These are phyloP conservation scores for Gonioctena quinquepunctata DNA, from an alignment of 1,140 invertebrate species.

Conservation along the genomic window DNA sequence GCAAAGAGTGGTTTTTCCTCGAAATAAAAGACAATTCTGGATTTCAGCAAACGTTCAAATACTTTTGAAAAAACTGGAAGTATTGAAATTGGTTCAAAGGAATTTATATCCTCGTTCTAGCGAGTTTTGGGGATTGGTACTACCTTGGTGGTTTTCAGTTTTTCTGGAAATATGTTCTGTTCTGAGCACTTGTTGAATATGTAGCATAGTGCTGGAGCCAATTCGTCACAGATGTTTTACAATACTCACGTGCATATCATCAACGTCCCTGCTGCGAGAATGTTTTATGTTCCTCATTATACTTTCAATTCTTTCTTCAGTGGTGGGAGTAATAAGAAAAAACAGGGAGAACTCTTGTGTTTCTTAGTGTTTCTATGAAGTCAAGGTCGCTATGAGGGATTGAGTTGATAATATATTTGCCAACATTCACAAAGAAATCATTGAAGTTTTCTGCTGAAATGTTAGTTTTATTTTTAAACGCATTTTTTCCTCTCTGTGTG, in stretches of 20 bases:
- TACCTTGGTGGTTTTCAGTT: background rate
- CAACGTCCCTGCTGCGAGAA: background rate
- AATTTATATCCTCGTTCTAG: background rate
- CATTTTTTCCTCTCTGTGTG: constrained; percentile 7
- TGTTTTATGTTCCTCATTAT: background rate
- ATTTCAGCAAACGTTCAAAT: background rate
- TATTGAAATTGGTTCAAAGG: background rate
- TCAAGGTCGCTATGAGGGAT: background rate
- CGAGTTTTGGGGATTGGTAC: background rate
- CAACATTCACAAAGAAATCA: background rate
- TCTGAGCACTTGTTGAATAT: background rate
- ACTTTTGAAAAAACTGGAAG: background rate
- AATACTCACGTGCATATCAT: background rate
- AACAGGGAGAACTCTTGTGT: background rate
- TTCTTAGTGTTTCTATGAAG: background rate
- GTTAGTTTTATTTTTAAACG: background rate
- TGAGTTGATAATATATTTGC: background rate
- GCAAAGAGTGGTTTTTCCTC: background rate
- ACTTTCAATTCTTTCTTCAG: background rate
- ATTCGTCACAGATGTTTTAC: background rate
- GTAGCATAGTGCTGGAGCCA: background rate
- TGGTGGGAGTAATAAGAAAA: background rate
- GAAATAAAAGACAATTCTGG: background rate
- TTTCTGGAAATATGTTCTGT: background rate
- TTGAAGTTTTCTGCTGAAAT: background rate